Conservation (phyloP, 1,140 invertebrate species). For the Achroia grisella region DNA sequence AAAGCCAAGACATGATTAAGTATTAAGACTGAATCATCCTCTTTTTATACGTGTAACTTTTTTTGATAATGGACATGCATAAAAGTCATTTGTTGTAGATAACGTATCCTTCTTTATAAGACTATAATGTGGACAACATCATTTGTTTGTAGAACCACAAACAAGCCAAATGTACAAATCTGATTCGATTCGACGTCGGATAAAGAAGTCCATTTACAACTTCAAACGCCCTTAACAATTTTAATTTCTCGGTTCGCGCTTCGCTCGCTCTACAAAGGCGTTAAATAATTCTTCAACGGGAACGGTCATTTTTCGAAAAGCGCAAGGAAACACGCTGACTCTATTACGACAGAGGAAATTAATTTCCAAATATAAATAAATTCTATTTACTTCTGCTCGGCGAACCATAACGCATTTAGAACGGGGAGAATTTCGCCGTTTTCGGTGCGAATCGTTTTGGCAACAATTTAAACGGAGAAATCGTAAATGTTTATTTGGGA, state of each 20-base stretch:
- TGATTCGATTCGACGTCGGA: not conserved
- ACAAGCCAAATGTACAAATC: not conserved
- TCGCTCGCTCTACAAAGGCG: conserved; percentile 5
- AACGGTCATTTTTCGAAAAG: conserved; percentile 33
- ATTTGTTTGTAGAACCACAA: too few relatives aligned
- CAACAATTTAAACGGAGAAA: conserved; percentile 61
- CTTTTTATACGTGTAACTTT: too few relatives aligned
- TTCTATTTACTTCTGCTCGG: conserved; percentile 63
- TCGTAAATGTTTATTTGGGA: conserved; percentile 58
- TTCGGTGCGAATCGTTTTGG: conserved; percentile 52
- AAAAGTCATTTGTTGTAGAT: too few relatives aligned
- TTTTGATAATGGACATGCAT: too few relatives aligned
- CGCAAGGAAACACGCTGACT: conserved; percentile 33
- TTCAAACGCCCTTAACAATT: conserved; percentile 1
- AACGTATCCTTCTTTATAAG: too few relatives aligned
- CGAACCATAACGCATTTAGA: conserved; percentile 63
- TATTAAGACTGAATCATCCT: too few relatives aligned
- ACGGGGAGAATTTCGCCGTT: conserved; percentile 39
- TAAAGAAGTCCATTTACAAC: not conserved
- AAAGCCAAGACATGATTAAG: too few relatives aligned
- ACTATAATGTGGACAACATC: too few relatives aligned
- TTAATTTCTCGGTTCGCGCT: conserved; percentile 11
- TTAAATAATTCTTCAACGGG: conserved; percentile 22
- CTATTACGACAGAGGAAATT: conserved; percentile 59
- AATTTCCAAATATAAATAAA: conserved; percentile 69